Conservation (phyloP, 2,113 vertebrate species). For the Rhodinocichla rosea region DNA sequence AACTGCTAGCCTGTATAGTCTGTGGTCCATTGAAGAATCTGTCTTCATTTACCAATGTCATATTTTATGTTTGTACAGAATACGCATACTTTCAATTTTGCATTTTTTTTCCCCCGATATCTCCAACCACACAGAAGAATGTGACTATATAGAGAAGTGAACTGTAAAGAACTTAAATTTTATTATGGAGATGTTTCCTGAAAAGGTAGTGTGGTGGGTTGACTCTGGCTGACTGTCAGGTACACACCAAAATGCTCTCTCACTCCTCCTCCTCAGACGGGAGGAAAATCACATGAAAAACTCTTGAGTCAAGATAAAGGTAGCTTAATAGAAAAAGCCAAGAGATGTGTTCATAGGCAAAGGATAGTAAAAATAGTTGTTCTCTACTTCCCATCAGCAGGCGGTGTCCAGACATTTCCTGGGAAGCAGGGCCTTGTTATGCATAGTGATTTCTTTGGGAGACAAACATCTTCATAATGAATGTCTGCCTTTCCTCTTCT, state of each 20-base stretch:
- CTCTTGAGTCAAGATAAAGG: neutral
- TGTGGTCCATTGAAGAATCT: neutral
- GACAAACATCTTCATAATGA: neutral
- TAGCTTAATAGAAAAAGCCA: neutral
- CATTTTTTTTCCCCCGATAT: neutral
- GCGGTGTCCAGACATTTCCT: neutral
- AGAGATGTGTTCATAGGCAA: neutral
- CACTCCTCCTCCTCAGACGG: neutral
- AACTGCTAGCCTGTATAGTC: neutral
- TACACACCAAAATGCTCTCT: neutral
- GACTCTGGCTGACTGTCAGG: neutral
- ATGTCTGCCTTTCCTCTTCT: neutral
- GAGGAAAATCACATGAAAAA: neutral
- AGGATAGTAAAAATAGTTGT: neutral
- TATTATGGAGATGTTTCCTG: neutral
- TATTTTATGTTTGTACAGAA: neutral
- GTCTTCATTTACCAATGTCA: neutral
- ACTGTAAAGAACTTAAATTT: neutral
- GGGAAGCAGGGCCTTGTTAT: neutral
- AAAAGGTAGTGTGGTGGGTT: neutral
- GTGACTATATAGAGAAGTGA: neutral
- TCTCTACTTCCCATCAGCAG: neutral
- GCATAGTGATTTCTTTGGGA: accelerated
- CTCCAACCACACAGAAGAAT: neutral
- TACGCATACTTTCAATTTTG: neutral